Percentiles rank a stretch among this genome's conserved stretches.
Evolutionary conservation across 2,113 vertebrate species (phyloP).

Genomic region (Platanista minor): DNA sequence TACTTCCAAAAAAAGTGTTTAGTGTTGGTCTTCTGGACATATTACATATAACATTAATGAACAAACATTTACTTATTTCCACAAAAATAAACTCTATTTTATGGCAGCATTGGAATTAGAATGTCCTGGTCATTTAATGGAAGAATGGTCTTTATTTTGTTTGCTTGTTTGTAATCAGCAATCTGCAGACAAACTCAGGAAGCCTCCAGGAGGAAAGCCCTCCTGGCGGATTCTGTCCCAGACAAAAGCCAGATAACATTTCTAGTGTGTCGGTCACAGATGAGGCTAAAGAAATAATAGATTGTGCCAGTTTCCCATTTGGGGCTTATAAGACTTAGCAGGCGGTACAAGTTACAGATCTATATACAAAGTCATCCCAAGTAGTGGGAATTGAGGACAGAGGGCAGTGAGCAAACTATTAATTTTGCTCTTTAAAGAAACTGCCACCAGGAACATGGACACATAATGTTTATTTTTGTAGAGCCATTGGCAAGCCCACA

Average conservation of each 20-base stretch:
- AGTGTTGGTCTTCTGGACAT: neutral
- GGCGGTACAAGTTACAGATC: neutral
- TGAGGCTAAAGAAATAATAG: constrained; percentile 6
- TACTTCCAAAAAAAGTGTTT: neutral
- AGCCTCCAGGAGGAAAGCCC: neutral
- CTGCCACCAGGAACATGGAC: neutral
- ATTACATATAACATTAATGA: neutral
- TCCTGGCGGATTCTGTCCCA: neutral
- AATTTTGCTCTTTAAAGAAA: constrained; percentile 42
- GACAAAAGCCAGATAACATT: neutral
- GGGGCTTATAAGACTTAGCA: neutral
- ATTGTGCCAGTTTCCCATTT: neutral
- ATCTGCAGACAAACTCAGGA: neutral
- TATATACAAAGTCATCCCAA: neutral
- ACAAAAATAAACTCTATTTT: constrained; percentile 15
- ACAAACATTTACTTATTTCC: neutral
- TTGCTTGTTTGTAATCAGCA: neutral
- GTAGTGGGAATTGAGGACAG: neutral
- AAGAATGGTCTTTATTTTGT: neutral
- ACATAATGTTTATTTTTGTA: constrained; percentile 31
- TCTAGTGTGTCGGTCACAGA: neutral
- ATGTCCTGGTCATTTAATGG: neutral
- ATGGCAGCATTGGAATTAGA: neutral
- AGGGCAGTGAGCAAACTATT: neutral
- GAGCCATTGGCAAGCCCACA: neutral